Evolutionary conservation across 2,888 invertebrate genomes (phyloP).

Genomic region (Drosophila rellima): DNA sequence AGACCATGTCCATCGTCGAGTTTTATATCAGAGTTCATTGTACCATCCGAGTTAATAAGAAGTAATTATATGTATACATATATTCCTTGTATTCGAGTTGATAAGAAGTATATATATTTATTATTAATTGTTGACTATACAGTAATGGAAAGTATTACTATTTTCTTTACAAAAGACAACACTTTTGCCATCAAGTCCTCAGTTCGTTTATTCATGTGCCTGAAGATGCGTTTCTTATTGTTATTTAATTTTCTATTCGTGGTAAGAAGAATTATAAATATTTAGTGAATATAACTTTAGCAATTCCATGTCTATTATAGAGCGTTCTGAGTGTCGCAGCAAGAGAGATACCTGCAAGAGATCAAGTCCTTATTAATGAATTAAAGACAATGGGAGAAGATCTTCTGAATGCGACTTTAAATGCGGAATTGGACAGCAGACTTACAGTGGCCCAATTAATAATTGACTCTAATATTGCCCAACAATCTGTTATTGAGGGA

Average conservation of each 20-base stretch:
- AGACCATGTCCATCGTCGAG: neutral
- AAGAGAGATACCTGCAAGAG: neutral
- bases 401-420: neutral
- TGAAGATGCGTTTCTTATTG: slow-evolving; percentile 7
- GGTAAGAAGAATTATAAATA: neutral
- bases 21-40: slow-evolving; percentile 11
- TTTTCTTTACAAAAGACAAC: neutral
- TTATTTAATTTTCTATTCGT: slow-evolving; percentile 2
- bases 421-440: slow-evolving; percentile 13
- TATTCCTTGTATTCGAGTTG: neutral
- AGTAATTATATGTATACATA: too few species aligned
- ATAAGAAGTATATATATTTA: neutral
- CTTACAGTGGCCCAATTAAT: slow-evolving; percentile 17
- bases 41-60: neutral
- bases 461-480: slow-evolving; percentile 12
- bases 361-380: slow-evolving; percentile 5
- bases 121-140: neutral
- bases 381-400: slow-evolving; percentile 10
- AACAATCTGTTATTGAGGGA: neutral
- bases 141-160: neutral
- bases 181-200: neutral
- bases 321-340: neutral
- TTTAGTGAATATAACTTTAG: neutral
- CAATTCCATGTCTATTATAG: neutral
- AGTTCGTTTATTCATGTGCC: slow-evolving; percentile 5